Percentiles rank a stretch among this genome's conserved stretches.
Evolutionary conservation across 2,888 invertebrate genomes (phyloP).

Genomic region (Nomada ruficornis): DNA sequence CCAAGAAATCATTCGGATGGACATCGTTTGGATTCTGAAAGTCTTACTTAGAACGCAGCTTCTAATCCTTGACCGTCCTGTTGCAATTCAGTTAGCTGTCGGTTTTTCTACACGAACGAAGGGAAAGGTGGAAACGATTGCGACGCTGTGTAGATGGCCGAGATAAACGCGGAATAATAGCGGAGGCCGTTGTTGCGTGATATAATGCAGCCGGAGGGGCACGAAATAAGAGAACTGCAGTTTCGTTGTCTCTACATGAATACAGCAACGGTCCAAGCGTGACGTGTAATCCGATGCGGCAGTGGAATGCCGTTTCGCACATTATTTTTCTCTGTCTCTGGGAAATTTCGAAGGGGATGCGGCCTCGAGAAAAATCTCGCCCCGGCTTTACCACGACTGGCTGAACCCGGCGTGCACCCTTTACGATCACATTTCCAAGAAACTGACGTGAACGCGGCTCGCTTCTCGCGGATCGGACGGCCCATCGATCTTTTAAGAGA

Average conservation of each 20-base stretch:
- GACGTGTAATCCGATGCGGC: constrained; percentile 57
- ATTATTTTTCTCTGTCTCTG: constrained; percentile 46
- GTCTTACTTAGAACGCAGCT: too few species aligned
- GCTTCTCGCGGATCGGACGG: background rate
- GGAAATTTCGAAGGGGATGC: constrained; percentile 32
- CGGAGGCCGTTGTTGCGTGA: constrained; percentile 35
- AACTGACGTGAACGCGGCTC: background rate
- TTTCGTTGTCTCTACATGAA: constrained; percentile 47
- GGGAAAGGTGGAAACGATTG: constrained; percentile 24
- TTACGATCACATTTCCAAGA: background rate
- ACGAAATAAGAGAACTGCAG: constrained; percentile 17
- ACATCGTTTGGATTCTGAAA: too few species aligned
- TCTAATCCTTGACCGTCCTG: too few species aligned
- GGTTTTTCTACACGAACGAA: background rate
- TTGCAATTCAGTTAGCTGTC: too few species aligned
- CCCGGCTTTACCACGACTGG: background rate
- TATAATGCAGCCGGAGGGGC: constrained; percentile 37
- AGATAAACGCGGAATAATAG: constrained; percentile 59
- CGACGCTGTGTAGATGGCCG: constrained; percentile 7
- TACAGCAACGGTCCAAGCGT: constrained; percentile 44
- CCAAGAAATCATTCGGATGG: too few species aligned
- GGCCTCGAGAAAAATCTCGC: constrained; percentile 18
- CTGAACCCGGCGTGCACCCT: too few species aligned
- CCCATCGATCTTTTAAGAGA: background rate
- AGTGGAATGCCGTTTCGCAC: constrained; percentile 36